Evolutionary conservation across 1,140 invertebrate genomes (phyloP).

Genomic region (Oryctes rhinoceros): DNA sequence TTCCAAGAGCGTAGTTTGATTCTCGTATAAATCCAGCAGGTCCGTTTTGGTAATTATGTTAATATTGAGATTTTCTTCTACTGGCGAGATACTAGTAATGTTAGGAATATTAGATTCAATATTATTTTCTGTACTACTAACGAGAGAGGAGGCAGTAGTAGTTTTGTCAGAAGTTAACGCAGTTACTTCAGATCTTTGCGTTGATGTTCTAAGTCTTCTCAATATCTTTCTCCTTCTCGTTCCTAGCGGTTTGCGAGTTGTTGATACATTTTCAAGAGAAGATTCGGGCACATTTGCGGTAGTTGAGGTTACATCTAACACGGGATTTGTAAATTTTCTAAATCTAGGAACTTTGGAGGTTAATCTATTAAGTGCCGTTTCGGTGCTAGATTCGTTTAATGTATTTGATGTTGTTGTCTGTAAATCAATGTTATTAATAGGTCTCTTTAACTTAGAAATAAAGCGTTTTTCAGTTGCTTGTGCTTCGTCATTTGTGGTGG

Average conservation of each 20-base stretch:
- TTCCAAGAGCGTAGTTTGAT: conserved; percentile 26
- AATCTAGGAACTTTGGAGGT: neutral
- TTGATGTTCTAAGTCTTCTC: neutral
- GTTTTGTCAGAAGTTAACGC: neutral
- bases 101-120: neutral
- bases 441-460: neutral
- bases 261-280: neutral
- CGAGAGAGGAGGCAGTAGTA: neutral
- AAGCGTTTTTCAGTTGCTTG: conserved; percentile 3
- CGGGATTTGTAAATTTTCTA: neutral
- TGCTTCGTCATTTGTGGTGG: neutral
- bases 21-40: neutral
- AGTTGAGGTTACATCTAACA: neutral
- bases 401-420: neutral
- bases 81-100: neutral
- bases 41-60: conserved; percentile 36
- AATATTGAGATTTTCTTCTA: conserved; percentile 30
- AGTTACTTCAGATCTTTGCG: neutral
- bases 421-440: neutral
- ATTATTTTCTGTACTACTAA: neutral
- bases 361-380: neutral
- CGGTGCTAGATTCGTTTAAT: neutral
- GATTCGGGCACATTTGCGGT: neutral
- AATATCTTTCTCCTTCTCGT: neutral
- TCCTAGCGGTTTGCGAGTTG: neutral